phyloP scores from a whole-genome alignment of 2,888 invertebrate genomes.

The Napeogenes inachia region DNA sequence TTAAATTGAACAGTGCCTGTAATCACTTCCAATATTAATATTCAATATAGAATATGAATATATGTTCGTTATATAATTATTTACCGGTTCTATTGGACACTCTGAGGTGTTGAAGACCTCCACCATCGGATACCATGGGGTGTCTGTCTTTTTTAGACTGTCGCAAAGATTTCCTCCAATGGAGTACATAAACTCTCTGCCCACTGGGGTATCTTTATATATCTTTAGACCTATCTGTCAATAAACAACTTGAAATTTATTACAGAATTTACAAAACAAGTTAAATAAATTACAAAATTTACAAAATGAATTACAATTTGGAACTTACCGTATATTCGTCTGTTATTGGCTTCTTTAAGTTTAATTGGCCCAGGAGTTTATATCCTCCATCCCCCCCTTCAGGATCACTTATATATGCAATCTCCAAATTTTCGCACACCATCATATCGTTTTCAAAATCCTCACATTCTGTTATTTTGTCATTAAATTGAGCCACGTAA shows the following conservation, averaged over 20 bases:
- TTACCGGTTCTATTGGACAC: slow-evolving; percentile 56
- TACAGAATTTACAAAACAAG: too few species aligned
- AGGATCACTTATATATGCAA: slow-evolving; percentile 15
- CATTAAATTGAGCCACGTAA: slow-evolving; percentile 33
- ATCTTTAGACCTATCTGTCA: slow-evolving; percentile 48
- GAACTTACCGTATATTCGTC: slow-evolving; percentile 25
- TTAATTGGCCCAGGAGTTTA: slow-evolving; percentile 22
- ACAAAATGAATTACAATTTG: background rate
- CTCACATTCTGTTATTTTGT: slow-evolving; percentile 32
- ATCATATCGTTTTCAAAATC: slow-evolving; percentile 32
- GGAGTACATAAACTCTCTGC: slow-evolving; percentile 45
- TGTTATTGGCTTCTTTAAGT: slow-evolving; percentile 14
- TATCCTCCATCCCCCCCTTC: slow-evolving; percentile 17
- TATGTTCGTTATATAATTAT: slow-evolving; percentile 14
- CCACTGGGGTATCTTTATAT: slow-evolving; percentile 44
- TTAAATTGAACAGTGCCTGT: slow-evolving; percentile 41
- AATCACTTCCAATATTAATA: slow-evolving; percentile 27
- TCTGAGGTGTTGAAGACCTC: slow-evolving; percentile 41
- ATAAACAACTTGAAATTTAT: background rate
- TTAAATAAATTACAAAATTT: too few species aligned
- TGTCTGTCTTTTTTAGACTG: slow-evolving; percentile 42
- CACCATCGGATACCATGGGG: slow-evolving; percentile 51
- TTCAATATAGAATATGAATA: background rate
- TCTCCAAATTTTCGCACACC: slow-evolving; percentile 17
- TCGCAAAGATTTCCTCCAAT: slow-evolving; percentile 44